These are phyloP conservation scores for Cataglyphis rosenhaueri DNA, from an alignment of 2,888 invertebrate species.

Conservation along the genomic window DNA sequence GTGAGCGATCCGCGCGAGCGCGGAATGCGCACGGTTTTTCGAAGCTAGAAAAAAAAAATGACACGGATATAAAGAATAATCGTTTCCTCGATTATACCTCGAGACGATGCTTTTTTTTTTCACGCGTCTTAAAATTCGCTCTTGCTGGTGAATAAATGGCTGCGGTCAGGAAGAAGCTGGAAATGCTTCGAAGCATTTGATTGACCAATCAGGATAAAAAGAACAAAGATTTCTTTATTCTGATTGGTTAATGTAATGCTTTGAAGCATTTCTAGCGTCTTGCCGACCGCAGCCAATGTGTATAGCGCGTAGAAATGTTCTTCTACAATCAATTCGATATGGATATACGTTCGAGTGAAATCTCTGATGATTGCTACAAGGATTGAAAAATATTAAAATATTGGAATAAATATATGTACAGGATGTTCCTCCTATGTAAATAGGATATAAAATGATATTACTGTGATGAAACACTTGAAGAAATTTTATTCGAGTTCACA, in stretches of 20 bases:
- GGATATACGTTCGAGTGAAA: background rate
- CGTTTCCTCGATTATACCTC: background rate
- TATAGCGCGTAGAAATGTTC: background rate
- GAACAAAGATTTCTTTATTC: too few species aligned
- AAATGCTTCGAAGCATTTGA: too few species aligned
- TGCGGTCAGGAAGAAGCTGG: too few species aligned
- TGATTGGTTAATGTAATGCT: too few species aligned
- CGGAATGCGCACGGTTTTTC: slow-evolving; percentile 3
- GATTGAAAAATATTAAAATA: background rate
- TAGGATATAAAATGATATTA: too few species aligned
- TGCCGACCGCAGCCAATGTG: background rate
- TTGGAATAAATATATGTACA: background rate
- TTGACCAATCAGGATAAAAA: too few species aligned
- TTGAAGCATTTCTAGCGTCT: too few species aligned
- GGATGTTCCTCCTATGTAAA: too few species aligned
- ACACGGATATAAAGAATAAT: too few species aligned
- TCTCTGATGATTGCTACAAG: background rate
- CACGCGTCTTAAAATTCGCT: background rate
- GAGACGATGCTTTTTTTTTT: background rate
- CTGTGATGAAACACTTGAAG: too few species aligned
- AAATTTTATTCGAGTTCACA: too few species aligned
- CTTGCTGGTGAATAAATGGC: background rate
- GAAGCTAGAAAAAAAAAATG: background rate
- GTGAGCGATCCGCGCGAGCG: slow-evolving; percentile 53
- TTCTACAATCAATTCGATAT: background rate